phyloP scores from a whole-genome alignment of 2,797 vertebrate genomes.

The Yasuhikotakia modesta region DNA sequence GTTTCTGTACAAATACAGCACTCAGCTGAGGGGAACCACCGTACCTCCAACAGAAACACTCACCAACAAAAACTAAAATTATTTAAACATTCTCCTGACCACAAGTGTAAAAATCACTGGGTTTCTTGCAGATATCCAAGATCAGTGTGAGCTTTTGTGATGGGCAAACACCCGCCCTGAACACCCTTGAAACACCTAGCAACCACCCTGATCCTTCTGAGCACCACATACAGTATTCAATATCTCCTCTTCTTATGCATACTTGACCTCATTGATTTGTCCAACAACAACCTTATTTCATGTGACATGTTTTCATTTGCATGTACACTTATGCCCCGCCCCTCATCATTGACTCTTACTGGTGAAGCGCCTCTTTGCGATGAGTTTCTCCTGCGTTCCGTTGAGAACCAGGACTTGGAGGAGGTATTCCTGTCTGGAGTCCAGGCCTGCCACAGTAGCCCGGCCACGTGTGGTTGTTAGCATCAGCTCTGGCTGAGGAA shows the following conservation, averaged over 20 bases:
- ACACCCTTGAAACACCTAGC: background rate
- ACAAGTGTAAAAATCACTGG: background rate
- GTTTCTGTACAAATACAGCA: background rate
- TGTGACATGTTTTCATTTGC: too few relatives aligned
- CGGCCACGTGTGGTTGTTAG: conserved; percentile 90
- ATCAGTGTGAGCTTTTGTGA: too few relatives aligned
- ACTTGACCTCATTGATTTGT: background rate
- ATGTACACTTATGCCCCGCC: background rate
- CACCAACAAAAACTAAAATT: background rate
- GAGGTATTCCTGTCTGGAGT: conserved; percentile 85
- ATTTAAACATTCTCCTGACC: background rate
- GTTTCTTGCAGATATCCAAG: too few relatives aligned
- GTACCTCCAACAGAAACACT: background rate
- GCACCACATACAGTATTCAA: too few relatives aligned
- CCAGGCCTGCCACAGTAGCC: conserved; percentile 90
- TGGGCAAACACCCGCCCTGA: too few relatives aligned
- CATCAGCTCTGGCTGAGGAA: conserved; percentile 91
- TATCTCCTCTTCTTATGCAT: background rate
- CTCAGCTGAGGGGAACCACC: background rate
- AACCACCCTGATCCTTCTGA: background rate
- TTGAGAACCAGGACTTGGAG: conserved; percentile 88
- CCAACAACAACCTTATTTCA: conserved; percentile 3
- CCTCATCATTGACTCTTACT: conserved; percentile 79
- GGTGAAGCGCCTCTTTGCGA: conserved; percentile 88
- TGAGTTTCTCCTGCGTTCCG: conserved; percentile 80